Percentiles rank a stretch among this genome's conserved stretches.
Conservation (phyloP, 1,140 invertebrate genomes). For the Scaptomyza hsui region DNA sequence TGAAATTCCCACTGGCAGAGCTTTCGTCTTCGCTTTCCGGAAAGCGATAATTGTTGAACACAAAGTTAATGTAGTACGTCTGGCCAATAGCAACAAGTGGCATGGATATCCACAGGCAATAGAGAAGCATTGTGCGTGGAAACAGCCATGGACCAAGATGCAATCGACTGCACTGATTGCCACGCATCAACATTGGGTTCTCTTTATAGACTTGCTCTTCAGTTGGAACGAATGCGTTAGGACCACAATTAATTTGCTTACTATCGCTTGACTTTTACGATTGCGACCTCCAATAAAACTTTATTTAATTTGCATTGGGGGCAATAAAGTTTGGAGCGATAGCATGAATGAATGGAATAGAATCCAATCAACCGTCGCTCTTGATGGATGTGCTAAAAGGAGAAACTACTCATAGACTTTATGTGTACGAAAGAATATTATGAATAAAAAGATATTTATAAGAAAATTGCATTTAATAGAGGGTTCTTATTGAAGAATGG, state of each 20-base stretch:
- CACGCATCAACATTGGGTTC: constrained; percentile 27
- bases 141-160: neutral
- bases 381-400: too few species aligned
- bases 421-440: too few species aligned
- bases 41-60: constrained; percentile 58
- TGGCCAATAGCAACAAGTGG: constrained; percentile 47
- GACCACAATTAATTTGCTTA: constrained; percentile 8
- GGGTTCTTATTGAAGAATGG: too few species aligned
- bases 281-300: constrained; percentile 12
- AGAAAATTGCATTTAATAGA: too few species aligned
- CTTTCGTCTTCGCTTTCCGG: neutral
- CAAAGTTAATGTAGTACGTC: constrained; percentile 66
- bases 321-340: neutral
- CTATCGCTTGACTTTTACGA: constrained; percentile 2
- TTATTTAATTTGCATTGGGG: constrained; percentile 4
- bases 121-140: constrained; percentile 35
- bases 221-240: constrained; percentile 19
- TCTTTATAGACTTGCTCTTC: constrained; percentile 49
- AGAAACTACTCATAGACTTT: too few species aligned
- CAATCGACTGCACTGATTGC: constrained; percentile 1
- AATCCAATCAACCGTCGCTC: too few species aligned
- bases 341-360: too few species aligned
- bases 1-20: neutral
- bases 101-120: constrained; percentile 40
- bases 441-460: neutral